phyloP scores from a whole-genome alignment of 2,888 invertebrate species.

The Pandemis cinnamomeana region DNA sequence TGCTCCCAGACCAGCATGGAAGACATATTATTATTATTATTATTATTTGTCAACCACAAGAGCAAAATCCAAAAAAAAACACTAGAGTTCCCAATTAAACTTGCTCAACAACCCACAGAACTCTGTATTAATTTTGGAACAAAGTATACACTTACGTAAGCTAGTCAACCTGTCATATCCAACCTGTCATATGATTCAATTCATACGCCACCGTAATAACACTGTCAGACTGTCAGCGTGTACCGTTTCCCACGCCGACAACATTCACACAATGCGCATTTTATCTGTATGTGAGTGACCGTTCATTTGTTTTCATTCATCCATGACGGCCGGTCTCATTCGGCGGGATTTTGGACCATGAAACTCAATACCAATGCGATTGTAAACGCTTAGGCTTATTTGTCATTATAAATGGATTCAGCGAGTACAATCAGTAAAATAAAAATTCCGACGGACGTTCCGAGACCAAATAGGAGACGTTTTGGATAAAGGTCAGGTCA shows the following conservation, averaged over 20 bases:
- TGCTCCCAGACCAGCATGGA: too few relatives aligned
- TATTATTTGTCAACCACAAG: too few relatives aligned
- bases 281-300: constrained; percentile 34
- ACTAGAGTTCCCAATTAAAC: too few relatives aligned
- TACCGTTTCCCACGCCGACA: constrained; percentile 33
- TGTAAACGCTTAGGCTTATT: constrained; percentile 19
- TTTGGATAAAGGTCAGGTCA: too few relatives aligned
- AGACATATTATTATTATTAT: too few relatives aligned
- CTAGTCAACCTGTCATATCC: constrained; percentile 23
- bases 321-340: constrained; percentile 55
- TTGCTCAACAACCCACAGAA: too few relatives aligned
- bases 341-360: constrained; percentile 55
- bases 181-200: constrained; percentile 32
- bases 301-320: constrained; percentile 45
- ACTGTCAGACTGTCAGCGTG: constrained; percentile 24
- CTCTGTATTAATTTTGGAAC: background rate
- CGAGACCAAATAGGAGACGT: too few relatives aligned
- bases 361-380: constrained; percentile 50
- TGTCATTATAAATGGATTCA: background rate
- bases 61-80: too few relatives aligned
- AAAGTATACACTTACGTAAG: too few relatives aligned
- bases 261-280: constrained; percentile 41
- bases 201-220: constrained; percentile 6
- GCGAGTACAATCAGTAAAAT: background rate
- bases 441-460: too few relatives aligned